Base-by-base conservation (phyloP, 92 coral and sea anemone genomes). In the Ricordea florida region DNA sequence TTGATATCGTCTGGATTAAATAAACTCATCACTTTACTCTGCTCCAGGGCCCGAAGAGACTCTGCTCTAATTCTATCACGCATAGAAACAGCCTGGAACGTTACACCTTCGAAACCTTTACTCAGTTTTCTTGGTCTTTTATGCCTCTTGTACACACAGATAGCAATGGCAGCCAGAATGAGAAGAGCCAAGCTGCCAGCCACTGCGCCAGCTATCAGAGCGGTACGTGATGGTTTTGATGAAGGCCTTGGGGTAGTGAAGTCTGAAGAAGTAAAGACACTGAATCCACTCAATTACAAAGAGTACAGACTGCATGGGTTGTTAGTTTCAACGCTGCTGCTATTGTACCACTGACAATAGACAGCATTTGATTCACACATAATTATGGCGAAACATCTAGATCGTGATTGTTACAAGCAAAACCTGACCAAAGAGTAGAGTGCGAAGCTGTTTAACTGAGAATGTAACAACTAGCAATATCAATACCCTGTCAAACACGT, bases 1-100 rank as follows among this genome's bases (percentile, higher is more conserved):
- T 28, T 76, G 4, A 96, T 36, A 16, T 89, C 97, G 47, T 81
- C 92, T 5, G 97, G 97, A 33, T 96, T 93, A 51, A 78, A 89
- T 71, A 87, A 47, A 62, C 90, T 83, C 76, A 83, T n/a, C 22
- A 91, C 69, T n/a, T 87, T 91, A 48, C 79, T 53, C 41, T 91
- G 87, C 45, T 91, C 93, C 22, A 91, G 82, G 46, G 92, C 92
- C 72, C 92, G 79, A 45, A 91, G 55, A 37, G 93, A 72, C 40
- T 91, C 97, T 28, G 97, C 97, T 20, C 93, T 82, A 9, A 91
- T 57, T 18, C 97, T 74, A 66, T 91, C 97, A 30, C 97, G 52
- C 97, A 91, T 91, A 26, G 93, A 83, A 21, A 91, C 90, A 31
- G 97, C 83, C 5, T 93, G 79, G 24, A 91, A 91, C 2, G 90